Evolutionary conservation across 64 coral and sea anemone species (phyloP).

Genomic region (Pocillopora damicornis): DNA sequence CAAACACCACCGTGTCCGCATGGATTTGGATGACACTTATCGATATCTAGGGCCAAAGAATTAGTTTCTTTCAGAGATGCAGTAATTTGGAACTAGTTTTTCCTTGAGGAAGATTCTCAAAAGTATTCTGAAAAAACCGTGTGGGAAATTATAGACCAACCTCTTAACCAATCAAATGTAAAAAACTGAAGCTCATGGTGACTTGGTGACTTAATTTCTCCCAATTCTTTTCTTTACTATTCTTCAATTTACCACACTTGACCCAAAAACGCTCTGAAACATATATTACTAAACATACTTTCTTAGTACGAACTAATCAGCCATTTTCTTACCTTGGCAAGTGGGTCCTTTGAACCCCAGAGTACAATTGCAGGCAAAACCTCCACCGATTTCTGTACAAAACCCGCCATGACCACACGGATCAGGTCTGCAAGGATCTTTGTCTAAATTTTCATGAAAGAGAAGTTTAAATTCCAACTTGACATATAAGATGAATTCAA

Average conservation of each 20-base stretch:
- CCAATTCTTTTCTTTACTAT: too few relatives aligned
- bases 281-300: not conserved
- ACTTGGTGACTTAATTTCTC: too few relatives aligned
- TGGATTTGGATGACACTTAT: conserved; percentile 82
- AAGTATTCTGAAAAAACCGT: too few relatives aligned
- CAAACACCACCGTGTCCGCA: conserved; percentile 67
- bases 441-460: conserved; percentile 37
- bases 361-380: conserved; percentile 85
- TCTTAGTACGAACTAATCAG: not conserved
- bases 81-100: too few relatives aligned
- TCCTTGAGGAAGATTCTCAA: too few relatives aligned
- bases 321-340: conserved; percentile 63
- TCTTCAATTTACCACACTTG: too few relatives aligned
- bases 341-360: conserved; percentile 80
- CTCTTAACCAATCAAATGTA: too few relatives aligned
- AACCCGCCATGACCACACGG: conserved; percentile 74
- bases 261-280: too few relatives aligned
- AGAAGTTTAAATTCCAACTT: not conserved
- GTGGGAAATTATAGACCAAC: too few relatives aligned
- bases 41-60: conserved; percentile 43
- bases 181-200: too few relatives aligned
- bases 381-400: conserved; percentile 73
- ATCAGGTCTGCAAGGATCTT: conserved; percentile 81
- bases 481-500: too few relatives aligned
- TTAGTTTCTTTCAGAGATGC: not conserved